Evolutionary conservation across 1,140 invertebrate genomes (phyloP).

Genomic region (Drosophila insularis): DNA sequence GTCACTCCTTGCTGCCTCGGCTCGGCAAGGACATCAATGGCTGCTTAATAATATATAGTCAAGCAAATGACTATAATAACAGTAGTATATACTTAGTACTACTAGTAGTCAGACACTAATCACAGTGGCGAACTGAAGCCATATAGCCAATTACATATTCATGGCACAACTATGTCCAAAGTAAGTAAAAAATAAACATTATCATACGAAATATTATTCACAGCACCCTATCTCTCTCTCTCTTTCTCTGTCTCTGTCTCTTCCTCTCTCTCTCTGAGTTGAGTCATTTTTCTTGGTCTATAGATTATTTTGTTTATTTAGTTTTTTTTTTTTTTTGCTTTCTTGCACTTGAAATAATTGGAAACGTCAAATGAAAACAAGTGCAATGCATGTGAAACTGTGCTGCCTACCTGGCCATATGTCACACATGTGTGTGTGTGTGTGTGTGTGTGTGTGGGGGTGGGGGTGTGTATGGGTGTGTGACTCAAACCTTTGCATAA

Average conservation of each 20-base stretch:
- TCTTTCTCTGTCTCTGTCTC: too few species aligned
- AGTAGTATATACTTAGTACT: not conserved
- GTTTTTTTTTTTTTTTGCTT: not conserved
- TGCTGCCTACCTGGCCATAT: not conserved
- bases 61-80: conserved; percentile 4
- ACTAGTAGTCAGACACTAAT: not conserved
- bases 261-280: too few species aligned
- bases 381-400: not conserved
- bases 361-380: not conserved
- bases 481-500: conserved; percentile 5
- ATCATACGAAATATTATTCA: not conserved
- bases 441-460: not conserved
- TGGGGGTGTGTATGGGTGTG: not conserved
- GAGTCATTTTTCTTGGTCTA: too few species aligned
- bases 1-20: conserved; percentile 3
- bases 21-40: conserved; percentile 33
- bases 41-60: conserved; percentile 34
- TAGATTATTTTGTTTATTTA: not conserved
- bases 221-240: too few species aligned
- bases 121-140: not conserved
- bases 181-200: not conserved
- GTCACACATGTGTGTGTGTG: not conserved
- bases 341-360: conserved; percentile 7
- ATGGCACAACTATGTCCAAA: not conserved
- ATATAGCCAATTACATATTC: not conserved